Evolutionary conservation across 2,113 vertebrate genomes (phyloP).

Genomic region (Melanostigma gelatinosum): DNA sequence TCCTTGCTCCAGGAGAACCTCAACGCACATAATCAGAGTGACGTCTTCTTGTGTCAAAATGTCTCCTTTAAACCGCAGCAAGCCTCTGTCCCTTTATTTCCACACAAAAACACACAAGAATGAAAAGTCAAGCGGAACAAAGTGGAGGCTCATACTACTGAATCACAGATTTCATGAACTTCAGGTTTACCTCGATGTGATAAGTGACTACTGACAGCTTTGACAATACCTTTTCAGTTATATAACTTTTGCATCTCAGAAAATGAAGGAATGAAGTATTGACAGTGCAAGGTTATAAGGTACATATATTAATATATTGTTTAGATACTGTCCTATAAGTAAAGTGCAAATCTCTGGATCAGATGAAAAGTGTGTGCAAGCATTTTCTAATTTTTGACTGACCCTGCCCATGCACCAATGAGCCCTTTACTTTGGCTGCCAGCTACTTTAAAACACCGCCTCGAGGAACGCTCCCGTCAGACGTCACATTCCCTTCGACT

Average conservation of each 20-base stretch:
- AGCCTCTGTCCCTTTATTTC: conserved; percentile 63
- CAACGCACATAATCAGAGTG: not conserved
- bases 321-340: conserved; percentile 77
- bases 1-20: not conserved
- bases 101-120: conserved; percentile 37
- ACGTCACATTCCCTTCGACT: conserved; percentile 25
- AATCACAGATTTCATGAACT: conserved; percentile 63
- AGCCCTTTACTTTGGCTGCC: conserved; percentile 76
- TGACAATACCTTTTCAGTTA: conserved; percentile 55
- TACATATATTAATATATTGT: conserved; percentile 83
- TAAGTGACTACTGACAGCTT: conserved; percentile 55
- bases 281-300: conserved; percentile 81
- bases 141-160: conserved; percentile 42
- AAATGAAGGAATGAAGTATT: conserved; percentile 70
- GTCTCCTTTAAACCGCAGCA: conserved; percentile 38
- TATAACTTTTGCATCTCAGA: conserved; percentile 65
- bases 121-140: conserved; percentile 46
- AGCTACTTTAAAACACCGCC: conserved; percentile 42
- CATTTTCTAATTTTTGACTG: conserved; percentile 65
- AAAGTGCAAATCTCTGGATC: conserved; percentile 84
- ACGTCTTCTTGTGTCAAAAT: not conserved
- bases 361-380: conserved; percentile 79
- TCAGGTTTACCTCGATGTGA: conserved; percentile 65
- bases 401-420: conserved; percentile 72
- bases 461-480: conserved; percentile 45